phyloP scores from a whole-genome alignment of 2,113 vertebrate species.

The Megalops atlanticus region DNA sequence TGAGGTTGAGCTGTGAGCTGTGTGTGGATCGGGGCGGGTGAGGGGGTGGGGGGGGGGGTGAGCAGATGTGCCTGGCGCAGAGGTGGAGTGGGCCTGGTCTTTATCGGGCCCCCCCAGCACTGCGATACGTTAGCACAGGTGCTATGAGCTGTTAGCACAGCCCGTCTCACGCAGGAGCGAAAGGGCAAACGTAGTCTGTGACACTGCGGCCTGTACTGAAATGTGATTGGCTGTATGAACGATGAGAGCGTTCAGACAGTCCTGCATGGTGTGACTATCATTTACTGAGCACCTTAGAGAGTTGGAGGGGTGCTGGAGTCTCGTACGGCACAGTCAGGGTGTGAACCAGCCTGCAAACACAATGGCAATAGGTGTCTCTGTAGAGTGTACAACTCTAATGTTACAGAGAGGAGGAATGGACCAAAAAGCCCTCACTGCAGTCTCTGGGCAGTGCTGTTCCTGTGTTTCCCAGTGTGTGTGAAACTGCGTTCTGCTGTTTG shows the following conservation, averaged over 20 bases:
- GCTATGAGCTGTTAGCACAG: not conserved
- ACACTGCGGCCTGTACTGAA: not conserved
- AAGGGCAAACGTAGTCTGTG: not conserved
- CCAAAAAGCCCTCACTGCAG: not conserved
- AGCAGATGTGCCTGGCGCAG: too few relatives aligned
- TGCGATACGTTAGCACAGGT: not conserved
- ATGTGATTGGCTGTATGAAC: not conserved
- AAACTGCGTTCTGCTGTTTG: too few relatives aligned
- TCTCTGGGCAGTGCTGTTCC: too few relatives aligned
- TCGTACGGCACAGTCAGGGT: not conserved
- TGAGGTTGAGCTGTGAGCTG: not conserved
- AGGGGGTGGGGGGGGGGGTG: not conserved
- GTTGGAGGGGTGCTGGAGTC: not conserved
- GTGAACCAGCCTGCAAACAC: not conserved
- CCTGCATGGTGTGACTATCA: not conserved
- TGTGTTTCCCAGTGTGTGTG: too few relatives aligned
- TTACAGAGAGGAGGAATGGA: not conserved
- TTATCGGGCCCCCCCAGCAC: too few relatives aligned
- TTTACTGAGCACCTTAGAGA: not conserved
- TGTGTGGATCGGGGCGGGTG: not conserved
- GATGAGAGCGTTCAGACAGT: not conserved
- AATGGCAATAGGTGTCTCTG: constrained; percentile 8
- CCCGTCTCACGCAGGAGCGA: not conserved
- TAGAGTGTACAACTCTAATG: not conserved
- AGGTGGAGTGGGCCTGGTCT: not conserved